Evolutionary conservation across 2,888 invertebrate species (phyloP).

Genomic region (Pseudoips prasinana): DNA sequence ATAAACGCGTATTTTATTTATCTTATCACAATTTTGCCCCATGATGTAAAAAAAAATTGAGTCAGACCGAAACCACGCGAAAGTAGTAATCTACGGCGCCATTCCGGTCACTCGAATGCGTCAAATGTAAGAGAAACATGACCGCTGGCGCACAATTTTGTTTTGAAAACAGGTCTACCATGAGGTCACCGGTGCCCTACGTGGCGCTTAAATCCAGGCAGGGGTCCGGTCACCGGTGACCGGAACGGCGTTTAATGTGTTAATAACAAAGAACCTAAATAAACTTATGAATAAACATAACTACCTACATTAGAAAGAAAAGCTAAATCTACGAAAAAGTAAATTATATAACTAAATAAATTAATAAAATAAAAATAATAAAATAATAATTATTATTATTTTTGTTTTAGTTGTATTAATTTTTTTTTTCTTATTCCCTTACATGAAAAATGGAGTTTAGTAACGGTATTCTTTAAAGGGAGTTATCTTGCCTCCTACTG

Average conservation of each 20-base stretch:
- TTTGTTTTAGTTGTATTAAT: no score
- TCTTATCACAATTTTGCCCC: conserved; percentile 2
- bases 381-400: no score
- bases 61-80: conserved; percentile 3
- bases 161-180: conserved; percentile 10
- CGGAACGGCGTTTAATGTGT: neutral
- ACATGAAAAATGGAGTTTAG: no score
- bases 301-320: no score
- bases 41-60: neutral
- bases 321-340: no score
- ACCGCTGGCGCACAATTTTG: conserved; percentile 9
- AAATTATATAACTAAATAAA: no score
- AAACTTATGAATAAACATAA: no score
- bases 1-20: conserved; percentile 1
- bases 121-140: conserved; percentile 5
- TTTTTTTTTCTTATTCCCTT: no score
- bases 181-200: conserved; percentile 18
- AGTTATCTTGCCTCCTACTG: no score
- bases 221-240: conserved; percentile 11
- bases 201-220: conserved; percentile 11
- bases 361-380: no score
- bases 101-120: conserved; percentile 9
- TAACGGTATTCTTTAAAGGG: no score
- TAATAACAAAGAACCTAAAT: no score
- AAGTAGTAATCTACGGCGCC: conserved; percentile 10